Evolutionary conservation across 2,797 vertebrate genomes (phyloP), one percentile per base, ranked within the genome.

Genomic region (Rhadinocentrus ornatus): DNA sequence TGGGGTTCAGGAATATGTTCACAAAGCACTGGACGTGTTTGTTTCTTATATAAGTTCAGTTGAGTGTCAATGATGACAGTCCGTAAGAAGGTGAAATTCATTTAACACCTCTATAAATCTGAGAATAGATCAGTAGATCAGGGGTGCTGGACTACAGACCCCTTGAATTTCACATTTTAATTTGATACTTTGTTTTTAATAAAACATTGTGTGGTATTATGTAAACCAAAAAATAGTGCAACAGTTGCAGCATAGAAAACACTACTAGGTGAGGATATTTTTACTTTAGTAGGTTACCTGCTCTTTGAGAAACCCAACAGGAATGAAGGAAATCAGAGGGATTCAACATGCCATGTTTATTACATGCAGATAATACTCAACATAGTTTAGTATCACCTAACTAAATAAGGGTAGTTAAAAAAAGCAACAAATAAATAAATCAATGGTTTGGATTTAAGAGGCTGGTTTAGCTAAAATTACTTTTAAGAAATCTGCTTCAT

Each of bases 371-470:
- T 22, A 50, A 44, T 20, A 20, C 8, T 6, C 12, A 29, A 62
- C n/a, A 62, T 62, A 62, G 46, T 46, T 62, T 32, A 20, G 31
- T 56, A 9, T 58, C 63, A 11, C 35, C 11, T 27, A 67, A 52
- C 4, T 34, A 16, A 26, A 46, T 37, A 3, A 27, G 13, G 18
- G 7, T 54, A 7, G 27, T 32, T 18, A 16, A 54, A 54, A 27
- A 18, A 29, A 29, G 4, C 1, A 20, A 18, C 12, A 31, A 9
- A 48, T n/a, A 48, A 20, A 2, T 37, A 4, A 24, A 32, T 22
- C n/a, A n/a, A 2, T 18, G 1, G 20, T 41, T 56, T 44, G 7
- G 13, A 20, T 41, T 18, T 10, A 50, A 41, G 16, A 52, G 16
- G 15, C n/a, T 24, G 16, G 0, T 18, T 10, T 24, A 57, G 29